phyloP scores from a whole-genome alignment of 2,888 invertebrate species.

The Morpho achilles region DNA sequence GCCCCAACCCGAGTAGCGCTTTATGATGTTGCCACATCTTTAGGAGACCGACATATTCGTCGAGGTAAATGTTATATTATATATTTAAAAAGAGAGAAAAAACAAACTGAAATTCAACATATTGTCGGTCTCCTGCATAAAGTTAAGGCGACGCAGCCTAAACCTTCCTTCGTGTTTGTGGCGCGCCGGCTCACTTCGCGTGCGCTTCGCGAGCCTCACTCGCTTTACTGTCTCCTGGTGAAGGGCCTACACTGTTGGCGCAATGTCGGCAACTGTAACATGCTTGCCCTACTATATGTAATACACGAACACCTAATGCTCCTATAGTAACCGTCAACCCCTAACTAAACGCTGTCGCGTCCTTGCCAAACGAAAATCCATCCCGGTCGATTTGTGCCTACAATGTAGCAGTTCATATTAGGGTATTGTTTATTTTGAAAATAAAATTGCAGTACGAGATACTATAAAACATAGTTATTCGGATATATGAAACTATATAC shows the following conservation, averaged over 20 bases:
- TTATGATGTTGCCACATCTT: constrained; percentile 53
- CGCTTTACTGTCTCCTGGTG: constrained; percentile 63
- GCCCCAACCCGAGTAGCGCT: constrained; percentile 54
- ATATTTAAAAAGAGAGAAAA: neutral
- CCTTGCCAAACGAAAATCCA: constrained; percentile 18
- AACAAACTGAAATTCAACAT: constrained; percentile 11
- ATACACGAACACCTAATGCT: constrained; percentile 7
- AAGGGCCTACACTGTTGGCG: constrained; percentile 59
- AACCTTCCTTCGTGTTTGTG: constrained; percentile 57
- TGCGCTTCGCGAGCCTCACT: constrained; percentile 73
- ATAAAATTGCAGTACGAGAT: constrained; percentile 1
- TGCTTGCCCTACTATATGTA: constrained; percentile 14
- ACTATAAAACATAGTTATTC: constrained; percentile 3
- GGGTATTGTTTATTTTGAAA: neutral
- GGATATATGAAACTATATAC: constrained; percentile 9
- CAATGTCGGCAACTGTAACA: constrained; percentile 31
- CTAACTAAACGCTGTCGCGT: constrained; percentile 26
- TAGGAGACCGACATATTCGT: constrained; percentile 51
- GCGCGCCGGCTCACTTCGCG: constrained; percentile 52
- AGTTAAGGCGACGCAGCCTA: constrained; percentile 46
- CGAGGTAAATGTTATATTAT: neutral
- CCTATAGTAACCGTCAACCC: constrained; percentile 14
- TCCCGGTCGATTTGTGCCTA: constrained; percentile 42
- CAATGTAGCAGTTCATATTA: constrained; percentile 39
- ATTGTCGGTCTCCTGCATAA: constrained; percentile 56